Evolutionary conservation across 2,888 invertebrate genomes (phyloP), one percentile per base, ranked within the genome.

Genomic region (Tachina grossa): DNA sequence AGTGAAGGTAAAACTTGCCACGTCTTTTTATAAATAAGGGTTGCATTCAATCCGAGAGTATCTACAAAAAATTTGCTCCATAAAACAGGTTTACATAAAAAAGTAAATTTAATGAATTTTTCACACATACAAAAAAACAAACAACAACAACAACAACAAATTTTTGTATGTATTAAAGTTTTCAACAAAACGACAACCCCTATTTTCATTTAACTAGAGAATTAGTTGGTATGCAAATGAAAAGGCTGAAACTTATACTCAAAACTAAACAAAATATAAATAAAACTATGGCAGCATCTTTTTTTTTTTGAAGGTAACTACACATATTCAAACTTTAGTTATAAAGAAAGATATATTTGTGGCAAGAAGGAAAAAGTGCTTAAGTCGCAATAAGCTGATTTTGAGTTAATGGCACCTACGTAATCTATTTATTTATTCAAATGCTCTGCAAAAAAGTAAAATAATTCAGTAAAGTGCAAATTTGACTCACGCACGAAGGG

Each of bases 1-100:
- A 80, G 76, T 77, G 79, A 83, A 76, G 85, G 83, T 83, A 72
- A 83, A 83, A 49, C 61, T 72, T 80, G 31, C 59, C 75, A 76
- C 71, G 76, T 76, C 65, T 79, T 76, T 83, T 76, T 68, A 49
- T 66, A 66, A 53, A 66, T 55, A 61, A 45, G 76, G 47, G 31
- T 31, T 83, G 79, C 61, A 80, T 83, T 83, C 61, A 80, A 66
- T 66, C 10, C 53, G 19, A 65, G 57, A 75, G 13, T 39, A 2
- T 22, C 22, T 2, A 14, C 39, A 11, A 53, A 43, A 45, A 65
- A 39, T 31, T 19, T 31, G 43, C 59, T 22, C 45, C 31, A 57
- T 41, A 22, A 51, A 51, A 6, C n/a, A 47, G 31, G 1, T 13
- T n/a, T 47, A 22, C 49, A 63, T 59, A 71, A 59, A 51, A n/a